Conservation (phyloP, 92 coral and sea anemone species). For the Phenganax subtilis region DNA sequence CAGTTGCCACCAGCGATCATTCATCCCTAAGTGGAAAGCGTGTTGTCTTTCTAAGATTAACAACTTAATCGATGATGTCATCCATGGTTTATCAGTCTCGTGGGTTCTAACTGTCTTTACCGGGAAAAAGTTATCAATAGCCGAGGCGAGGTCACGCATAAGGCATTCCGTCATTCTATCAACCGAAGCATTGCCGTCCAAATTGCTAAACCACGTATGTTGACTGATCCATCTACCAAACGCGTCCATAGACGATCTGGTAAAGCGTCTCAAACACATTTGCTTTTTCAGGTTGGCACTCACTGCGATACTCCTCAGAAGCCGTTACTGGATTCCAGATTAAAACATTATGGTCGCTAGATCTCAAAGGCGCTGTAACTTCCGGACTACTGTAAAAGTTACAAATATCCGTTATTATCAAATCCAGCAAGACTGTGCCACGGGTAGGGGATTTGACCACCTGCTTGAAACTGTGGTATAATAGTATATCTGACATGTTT, state of each 20-base stretch:
- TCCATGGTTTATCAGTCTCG: not conserved
- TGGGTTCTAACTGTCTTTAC: not conserved
- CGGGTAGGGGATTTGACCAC: no score
- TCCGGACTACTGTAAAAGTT: no score
- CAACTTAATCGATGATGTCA: slow-evolving; percentile 9
- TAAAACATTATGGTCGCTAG: not conserved
- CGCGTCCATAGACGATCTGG: no score
- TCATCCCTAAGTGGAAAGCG: slow-evolving; percentile 1
- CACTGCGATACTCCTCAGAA: not conserved
- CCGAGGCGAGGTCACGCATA: not conserved
- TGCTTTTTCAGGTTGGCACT: not conserved
- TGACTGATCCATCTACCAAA: not conserved
- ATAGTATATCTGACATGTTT: no score
- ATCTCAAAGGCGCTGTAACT: not conserved
- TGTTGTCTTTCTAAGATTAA: not conserved
- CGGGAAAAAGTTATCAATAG: not conserved
- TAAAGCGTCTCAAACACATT: not conserved
- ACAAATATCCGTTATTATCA: no score
- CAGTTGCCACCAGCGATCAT: slow-evolving; percentile 7
- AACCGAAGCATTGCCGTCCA: not conserved
- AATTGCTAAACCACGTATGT: not conserved
- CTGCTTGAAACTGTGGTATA: no score
- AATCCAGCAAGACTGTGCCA: no score
- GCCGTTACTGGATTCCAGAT: not conserved
- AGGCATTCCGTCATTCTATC: not conserved